Conservation (phyloP, 2,797 vertebrate species). For the Streptopelia turtur region DNA sequence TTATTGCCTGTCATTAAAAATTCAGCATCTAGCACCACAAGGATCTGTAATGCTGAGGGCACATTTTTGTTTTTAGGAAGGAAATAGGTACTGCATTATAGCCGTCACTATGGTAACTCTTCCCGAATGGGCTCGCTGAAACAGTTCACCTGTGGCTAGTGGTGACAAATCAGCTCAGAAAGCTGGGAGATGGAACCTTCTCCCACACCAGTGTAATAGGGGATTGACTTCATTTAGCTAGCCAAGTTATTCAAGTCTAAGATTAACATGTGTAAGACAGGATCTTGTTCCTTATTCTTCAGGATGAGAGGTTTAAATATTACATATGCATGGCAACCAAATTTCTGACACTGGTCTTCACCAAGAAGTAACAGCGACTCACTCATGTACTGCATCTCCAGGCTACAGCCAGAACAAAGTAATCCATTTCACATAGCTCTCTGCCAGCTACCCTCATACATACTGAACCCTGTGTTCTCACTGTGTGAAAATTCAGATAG, state of each 20-base stretch:
- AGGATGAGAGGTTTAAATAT: neutral
- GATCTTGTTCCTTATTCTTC: neutral
- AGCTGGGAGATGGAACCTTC: neutral
- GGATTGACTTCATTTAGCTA: neutral
- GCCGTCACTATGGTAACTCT: slow-evolving; percentile 53
- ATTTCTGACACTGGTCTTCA: neutral
- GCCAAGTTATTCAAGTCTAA: neutral
- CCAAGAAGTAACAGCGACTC: neutral
- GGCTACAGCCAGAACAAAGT: neutral
- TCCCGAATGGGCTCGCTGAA: neutral
- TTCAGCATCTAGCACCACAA: slow-evolving; percentile 8
- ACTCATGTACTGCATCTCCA: neutral
- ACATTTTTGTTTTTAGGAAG: slow-evolving; percentile 23
- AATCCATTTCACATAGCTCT: neutral
- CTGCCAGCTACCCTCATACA: neutral
- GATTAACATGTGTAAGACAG: neutral
- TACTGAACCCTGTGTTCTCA: neutral
- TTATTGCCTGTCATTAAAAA: slow-evolving; percentile 29
- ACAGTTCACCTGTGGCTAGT: slow-evolving; percentile 21
- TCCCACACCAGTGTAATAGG: neutral
- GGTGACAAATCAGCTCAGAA: slow-evolving; percentile 39
- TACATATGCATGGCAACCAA: neutral
- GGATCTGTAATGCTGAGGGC: neutral
- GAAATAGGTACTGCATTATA: neutral
- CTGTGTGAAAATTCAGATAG: neutral